Percentiles rank a stretch among this genome's conserved stretches.
These are phyloP conservation scores for Chelidonichthys spinosus DNA, from an alignment of 2,797 vertebrate species.

Conservation along the genomic window DNA sequence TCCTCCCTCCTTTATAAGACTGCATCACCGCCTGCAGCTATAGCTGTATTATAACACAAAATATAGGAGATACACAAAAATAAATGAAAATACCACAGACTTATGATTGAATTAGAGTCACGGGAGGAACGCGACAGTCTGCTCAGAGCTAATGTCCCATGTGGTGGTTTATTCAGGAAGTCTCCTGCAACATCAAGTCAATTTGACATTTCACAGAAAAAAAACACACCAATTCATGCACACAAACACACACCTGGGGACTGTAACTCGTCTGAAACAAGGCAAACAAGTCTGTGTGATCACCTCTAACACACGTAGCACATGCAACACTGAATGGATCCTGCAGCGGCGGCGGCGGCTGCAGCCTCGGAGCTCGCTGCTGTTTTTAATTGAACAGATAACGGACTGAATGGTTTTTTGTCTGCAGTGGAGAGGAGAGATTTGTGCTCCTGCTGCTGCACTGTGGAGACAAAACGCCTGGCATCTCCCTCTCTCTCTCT, in stretches of 20 bases:
- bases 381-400: conserved; percentile 72
- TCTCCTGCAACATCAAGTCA: conserved; percentile 10
- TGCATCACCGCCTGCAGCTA: conserved; percentile 36
- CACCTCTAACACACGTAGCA: not conserved
- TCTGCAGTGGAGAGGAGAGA: conserved; percentile 72
- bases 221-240: not conserved
- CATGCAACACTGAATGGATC: conserved; percentile 42
- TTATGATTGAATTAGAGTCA: not conserved
- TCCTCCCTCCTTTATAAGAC: not conserved
- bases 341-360: conserved; percentile 48
- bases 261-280: conserved; percentile 33
- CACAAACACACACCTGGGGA: conserved; percentile 14
- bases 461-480: conserved; percentile 48
- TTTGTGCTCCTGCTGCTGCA: conserved; percentile 61
- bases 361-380: conserved; percentile 41
- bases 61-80: not conserved
- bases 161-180: conserved; percentile 18
- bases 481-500: conserved; percentile 23
- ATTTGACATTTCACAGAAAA: conserved; percentile 29
- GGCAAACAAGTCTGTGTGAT: conserved; percentile 30
- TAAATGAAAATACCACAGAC: not conserved
- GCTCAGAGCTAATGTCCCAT: not conserved
- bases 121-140: not conserved
- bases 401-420: conserved; percentile 59
- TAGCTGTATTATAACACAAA: not conserved